These are phyloP conservation scores for Phaedon cochleariae DNA, from an alignment of 2,888 invertebrate species.

Conservation along the genomic window DNA sequence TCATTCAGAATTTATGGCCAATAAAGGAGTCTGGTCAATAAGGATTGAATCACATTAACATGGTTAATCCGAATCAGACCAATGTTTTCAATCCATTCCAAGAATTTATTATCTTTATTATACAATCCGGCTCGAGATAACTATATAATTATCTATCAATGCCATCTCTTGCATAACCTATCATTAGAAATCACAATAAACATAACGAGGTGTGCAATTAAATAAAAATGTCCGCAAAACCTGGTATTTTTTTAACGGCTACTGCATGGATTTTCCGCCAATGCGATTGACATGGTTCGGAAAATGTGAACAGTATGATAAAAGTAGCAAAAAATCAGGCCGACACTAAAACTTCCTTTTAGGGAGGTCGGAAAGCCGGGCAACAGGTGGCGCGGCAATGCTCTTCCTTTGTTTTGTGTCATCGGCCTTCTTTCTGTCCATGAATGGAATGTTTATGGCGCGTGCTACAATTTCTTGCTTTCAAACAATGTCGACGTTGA, in stretches of 20 bases:
- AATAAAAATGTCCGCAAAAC: conserved; percentile 12
- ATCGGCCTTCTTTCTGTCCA: conserved; percentile 15
- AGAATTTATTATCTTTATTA: not conserved
- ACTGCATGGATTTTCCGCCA: not conserved
- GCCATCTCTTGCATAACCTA: conserved; percentile 1
- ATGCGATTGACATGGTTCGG: conserved; percentile 35
- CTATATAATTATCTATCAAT: conserved; percentile 1
- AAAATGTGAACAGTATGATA: conserved; percentile 27
- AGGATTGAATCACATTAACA: not conserved
- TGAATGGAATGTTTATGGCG: conserved; percentile 12
- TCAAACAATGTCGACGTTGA: no score
- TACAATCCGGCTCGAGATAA: not conserved
- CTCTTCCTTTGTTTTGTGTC: conserved; percentile 32
- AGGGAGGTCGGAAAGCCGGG: conserved; percentile 23
- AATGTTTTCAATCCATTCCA: not conserved
- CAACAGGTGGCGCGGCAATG: conserved; percentile 29
- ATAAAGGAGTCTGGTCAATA: not conserved
- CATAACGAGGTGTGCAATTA: not conserved
- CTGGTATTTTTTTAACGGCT: conserved; percentile 8
- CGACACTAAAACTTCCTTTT: conserved; percentile 33
- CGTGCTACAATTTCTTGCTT: no score
- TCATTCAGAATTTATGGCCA: no score
- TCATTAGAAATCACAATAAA: conserved; percentile 9
- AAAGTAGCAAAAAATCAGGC: conserved; percentile 40
- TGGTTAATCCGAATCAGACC: not conserved